Evolutionary conservation across 2,113 vertebrate genomes (phyloP).

Genomic region (Megaleporinus macrocephalus): DNA sequence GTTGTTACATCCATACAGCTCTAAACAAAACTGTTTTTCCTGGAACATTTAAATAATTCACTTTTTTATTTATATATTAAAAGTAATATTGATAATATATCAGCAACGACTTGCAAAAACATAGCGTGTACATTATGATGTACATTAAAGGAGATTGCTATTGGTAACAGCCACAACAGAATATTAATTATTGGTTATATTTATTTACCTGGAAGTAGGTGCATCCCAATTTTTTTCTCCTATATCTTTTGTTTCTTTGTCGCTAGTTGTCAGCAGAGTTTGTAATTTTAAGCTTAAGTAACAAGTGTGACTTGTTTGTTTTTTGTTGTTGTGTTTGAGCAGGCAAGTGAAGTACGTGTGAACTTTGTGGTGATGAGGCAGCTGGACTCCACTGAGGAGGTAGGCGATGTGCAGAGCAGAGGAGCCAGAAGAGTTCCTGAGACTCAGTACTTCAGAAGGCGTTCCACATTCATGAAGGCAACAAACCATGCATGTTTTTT

Average conservation of each 20-base stretch:
- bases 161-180: neutral
- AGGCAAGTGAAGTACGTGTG: conserved; percentile 88
- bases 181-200: neutral
- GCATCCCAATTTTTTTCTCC: too few relatives aligned
- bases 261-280: neutral
- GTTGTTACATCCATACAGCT: too few relatives aligned
- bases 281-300: neutral
- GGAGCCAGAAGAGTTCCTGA: conserved; percentile 73
- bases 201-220: neutral
- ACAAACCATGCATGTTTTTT: neutral
- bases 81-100: too few relatives aligned
- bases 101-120: too few relatives aligned
- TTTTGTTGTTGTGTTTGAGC: conserved; percentile 22
- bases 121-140: too few relatives aligned
- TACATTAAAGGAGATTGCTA: neutral
- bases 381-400: conserved; percentile 77
- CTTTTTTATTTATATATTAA: too few relatives aligned
- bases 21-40: too few relatives aligned
- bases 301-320: neutral
- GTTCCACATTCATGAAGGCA: conserved; percentile 85
- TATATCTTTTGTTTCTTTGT: neutral
- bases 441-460: conserved; percentile 80
- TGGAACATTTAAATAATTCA: too few relatives aligned
- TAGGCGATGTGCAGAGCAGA: conserved; percentile 75
- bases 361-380: conserved; percentile 89